A percentile compares a stretch with the other conserved stretches of the same genome.
phyloP scores from a whole-genome alignment of 2,888 invertebrate species.

The Polia nebulosa region DNA sequence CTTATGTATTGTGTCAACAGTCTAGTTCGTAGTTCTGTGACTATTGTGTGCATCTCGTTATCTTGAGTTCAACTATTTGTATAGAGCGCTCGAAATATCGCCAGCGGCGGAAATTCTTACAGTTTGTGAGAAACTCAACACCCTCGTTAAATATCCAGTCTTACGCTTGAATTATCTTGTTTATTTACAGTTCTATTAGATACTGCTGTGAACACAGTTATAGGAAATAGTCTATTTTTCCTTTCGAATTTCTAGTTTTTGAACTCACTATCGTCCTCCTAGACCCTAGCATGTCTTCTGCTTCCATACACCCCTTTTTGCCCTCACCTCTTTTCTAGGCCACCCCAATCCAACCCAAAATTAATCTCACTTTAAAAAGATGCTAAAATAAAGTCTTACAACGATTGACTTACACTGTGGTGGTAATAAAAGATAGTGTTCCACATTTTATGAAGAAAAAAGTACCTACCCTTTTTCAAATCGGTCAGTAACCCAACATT shows the following conservation, averaged over 20 bases:
- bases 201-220: background rate
- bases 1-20: constrained; percentile 69
- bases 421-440: too few relatives aligned
- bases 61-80: constrained; percentile 79
- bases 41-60: constrained; percentile 84
- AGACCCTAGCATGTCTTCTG: background rate
- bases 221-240: background rate
- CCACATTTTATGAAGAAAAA: too few relatives aligned
- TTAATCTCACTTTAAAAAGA: too few relatives aligned
- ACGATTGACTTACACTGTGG: too few relatives aligned
- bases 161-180: constrained; percentile 33
- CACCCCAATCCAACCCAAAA: too few relatives aligned
- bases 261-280: too few relatives aligned
- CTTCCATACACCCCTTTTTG: background rate
- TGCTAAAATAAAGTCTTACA: too few relatives aligned
- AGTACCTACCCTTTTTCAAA: too few relatives aligned
- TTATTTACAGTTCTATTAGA: constrained; percentile 18
- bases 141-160: constrained; percentile 46
- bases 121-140: constrained; percentile 45
- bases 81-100: constrained; percentile 71
- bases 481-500: too few relatives aligned
- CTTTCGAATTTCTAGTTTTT: background rate
- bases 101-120: constrained; percentile 63
- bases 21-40: constrained; percentile 64
- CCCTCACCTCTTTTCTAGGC: background rate